phyloP scores from a whole-genome alignment of 2,888 invertebrate genomes.

The Lottia gigantea region DNA sequence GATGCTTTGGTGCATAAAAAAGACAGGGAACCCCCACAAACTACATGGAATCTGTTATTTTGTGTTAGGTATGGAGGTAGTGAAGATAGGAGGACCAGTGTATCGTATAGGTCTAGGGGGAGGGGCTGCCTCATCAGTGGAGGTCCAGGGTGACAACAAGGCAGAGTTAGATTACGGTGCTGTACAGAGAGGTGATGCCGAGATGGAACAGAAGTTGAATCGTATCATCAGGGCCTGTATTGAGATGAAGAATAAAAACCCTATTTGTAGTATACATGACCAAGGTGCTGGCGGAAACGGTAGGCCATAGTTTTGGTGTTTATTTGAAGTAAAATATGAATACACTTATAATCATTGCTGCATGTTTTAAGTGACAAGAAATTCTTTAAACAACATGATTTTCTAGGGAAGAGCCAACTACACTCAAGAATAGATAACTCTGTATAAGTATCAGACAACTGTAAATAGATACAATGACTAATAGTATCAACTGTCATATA shows the following conservation, averaged over 20 bases:
- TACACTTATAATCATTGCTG: too few relatives aligned
- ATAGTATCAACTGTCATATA: too few relatives aligned
- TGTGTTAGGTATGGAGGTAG: constrained; percentile 82
- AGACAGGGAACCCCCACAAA: too few relatives aligned
- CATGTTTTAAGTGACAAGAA: too few relatives aligned
- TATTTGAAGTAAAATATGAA: too few relatives aligned
- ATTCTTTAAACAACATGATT: too few relatives aligned
- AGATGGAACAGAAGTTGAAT: constrained; percentile 98
- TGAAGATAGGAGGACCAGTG: constrained; percentile 96
- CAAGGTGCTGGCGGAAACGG: constrained; percentile 96
- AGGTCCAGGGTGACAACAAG: constrained; percentile 89
- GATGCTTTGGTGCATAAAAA: too few relatives aligned
- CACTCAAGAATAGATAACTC: too few relatives aligned
- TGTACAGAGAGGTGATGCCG: constrained; percentile 95
- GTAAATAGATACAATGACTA: too few relatives aligned
- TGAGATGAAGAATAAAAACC: constrained; percentile 82
- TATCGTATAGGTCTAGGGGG: constrained; percentile 98
- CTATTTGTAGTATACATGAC: constrained; percentile 95
- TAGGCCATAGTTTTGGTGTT: constrained; percentile 35
- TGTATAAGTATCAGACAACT: too few relatives aligned
- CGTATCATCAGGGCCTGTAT: constrained; percentile 91
- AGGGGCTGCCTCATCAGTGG: constrained; percentile 96
- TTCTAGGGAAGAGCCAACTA: too few relatives aligned
- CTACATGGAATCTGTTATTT: too few relatives aligned
- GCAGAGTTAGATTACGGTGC: constrained; percentile 92